Conservation (phyloP, 2,888 invertebrate genomes). For the Vesta saturnalis region DNA sequence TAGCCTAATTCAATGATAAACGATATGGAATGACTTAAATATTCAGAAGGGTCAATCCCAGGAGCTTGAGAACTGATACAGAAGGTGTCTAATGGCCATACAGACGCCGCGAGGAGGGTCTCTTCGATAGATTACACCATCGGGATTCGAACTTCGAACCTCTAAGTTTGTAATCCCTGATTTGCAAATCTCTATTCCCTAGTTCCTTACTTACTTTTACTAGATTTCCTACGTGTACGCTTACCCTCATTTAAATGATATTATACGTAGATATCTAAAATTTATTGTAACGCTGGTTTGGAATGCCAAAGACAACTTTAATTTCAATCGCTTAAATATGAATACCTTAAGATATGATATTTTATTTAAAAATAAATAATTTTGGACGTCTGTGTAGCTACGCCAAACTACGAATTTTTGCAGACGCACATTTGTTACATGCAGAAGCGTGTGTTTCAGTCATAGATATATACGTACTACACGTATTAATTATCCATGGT, state of each 20-base stretch:
- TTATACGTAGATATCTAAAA: slow-evolving; percentile 9
- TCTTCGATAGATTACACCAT: slow-evolving; percentile 60
- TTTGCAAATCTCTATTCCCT: slow-evolving; percentile 54
- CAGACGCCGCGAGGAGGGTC: slow-evolving; percentile 56
- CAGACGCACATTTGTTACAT: no score
- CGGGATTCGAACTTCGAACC: slow-evolving; percentile 58
- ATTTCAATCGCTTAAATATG: no score
- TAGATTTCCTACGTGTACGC: slow-evolving; percentile 12
- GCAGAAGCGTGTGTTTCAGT: no score
- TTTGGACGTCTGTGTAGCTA: no score
- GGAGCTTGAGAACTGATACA: slow-evolving; percentile 46
- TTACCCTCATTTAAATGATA: slow-evolving; percentile 15
- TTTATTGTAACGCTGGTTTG: not conserved
- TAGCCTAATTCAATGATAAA: slow-evolving; percentile 58
- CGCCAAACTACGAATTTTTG: no score
- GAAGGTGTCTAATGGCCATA: slow-evolving; percentile 56
- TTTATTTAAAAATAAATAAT: no score
- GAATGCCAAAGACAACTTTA: no score
- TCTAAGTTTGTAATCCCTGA: slow-evolving; percentile 60
- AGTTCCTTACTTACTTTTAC: slow-evolving; percentile 34
- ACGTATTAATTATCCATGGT: no score
- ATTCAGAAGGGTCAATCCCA: slow-evolving; percentile 56
- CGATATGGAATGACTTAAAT: slow-evolving; percentile 54
- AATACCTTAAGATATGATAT: no score
- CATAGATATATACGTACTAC: no score